Base-by-base conservation (phyloP, 2,113 vertebrate genomes). In the Merops nubicus region DNA sequence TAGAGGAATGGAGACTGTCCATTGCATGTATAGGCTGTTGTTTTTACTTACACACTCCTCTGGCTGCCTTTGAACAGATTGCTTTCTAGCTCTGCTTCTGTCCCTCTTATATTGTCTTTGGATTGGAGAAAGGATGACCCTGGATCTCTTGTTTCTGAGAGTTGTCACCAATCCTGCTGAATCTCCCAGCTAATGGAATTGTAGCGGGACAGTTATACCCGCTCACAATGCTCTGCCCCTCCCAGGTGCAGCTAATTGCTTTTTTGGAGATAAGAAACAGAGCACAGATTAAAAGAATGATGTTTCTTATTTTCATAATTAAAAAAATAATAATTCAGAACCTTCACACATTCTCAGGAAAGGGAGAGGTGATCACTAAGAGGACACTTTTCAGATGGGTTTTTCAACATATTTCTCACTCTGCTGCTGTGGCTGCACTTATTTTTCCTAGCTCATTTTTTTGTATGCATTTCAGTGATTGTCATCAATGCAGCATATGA, bases 261-360 rank as follows among this genome's bases (percentile, higher is more conserved):
- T 68, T 92, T 62, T 31, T 67, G 28, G 77, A 85, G 60, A 40
- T 62, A 88, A 86, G 84, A 68, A 85, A 42, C 51, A 38, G 54
- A 88, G n/a, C 33, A 70, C 0, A 4, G 63, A 48, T 1, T 0
- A 89, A 96, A 95, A 93, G 65, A 90, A 89, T 54, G 33, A 31
- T 78, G 50, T 20, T 85, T 93, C 94, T 91, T 14, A 88, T 96
- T 91, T 96, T 93, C 60, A 86, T 94, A 88, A 85, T 88, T 74
- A 0, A 6, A 62, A 81, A 73, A 54, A 5, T 0, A 3, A 29
- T 88, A 86, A 95, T 93, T 96, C 85, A 86, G 90, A 93, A 77
- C 75, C 59, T 75, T 91, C 50, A 86, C 70, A 63, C 60, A 86
- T 85, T 38, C 59, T 90, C 72, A 43, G 72, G 63, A 91, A 93